Percentiles rank a stretch among this genome's conserved stretches.
Evolutionary conservation across 64 coral and sea anemone genomes (phyloP).

Genomic region (Trachythela sp.): DNA sequence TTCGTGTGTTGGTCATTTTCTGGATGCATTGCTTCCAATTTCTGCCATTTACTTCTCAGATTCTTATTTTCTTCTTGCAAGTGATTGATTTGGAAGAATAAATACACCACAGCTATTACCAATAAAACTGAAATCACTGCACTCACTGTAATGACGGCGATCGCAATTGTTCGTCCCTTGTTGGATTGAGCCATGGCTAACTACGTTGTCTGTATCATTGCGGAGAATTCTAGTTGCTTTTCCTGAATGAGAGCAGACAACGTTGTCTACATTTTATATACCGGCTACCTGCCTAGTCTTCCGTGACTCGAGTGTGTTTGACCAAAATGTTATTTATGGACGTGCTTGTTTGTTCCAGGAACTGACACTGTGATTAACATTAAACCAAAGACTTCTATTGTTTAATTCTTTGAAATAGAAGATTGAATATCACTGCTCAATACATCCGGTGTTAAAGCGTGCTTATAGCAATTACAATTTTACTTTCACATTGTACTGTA

Average conservation of each 20-base stretch:
- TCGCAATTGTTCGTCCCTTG: neutral
- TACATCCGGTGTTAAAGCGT: neutral
- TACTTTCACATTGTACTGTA: neutral
- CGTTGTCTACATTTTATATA: neutral
- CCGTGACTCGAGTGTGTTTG: neutral
- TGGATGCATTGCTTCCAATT: neutral
- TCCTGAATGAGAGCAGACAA: neutral
- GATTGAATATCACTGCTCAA: neutral
- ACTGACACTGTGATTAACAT: neutral
- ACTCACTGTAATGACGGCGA: neutral
- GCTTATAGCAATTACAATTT: neutral
- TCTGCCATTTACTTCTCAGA: neutral
- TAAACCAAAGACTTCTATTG: neutral
- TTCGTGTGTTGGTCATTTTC: neutral
- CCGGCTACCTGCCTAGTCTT: too few species aligned
- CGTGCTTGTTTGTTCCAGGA: neutral
- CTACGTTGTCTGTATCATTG: neutral
- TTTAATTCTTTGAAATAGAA: neutral
- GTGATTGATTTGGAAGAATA: neutral
- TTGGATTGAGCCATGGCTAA: neutral
- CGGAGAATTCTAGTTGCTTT: neutral
- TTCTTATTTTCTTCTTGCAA: neutral
- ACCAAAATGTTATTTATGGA: neutral
- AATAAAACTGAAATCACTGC: neutral
- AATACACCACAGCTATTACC: neutral